Base-by-base conservation (phyloP, 2,797 vertebrate species). In the Epinephelus malabaricus region DNA sequence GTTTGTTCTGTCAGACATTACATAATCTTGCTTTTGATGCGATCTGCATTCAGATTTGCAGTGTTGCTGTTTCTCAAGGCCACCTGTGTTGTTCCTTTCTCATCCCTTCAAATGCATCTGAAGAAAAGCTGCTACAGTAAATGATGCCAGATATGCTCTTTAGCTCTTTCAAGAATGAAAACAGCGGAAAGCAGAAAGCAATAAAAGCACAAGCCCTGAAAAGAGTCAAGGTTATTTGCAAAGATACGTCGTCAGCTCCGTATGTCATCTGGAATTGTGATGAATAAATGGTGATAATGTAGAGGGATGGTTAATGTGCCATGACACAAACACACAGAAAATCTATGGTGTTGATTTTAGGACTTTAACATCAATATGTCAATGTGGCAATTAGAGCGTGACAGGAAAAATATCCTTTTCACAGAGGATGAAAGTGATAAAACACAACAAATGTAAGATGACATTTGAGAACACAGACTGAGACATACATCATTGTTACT, bases 301-400 rank as follows among this genome's bases (percentile, higher is more conserved):
- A 71, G 72, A 68, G 8, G 51, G 46, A 69, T 2, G 1, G 72
- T 85, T 89, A 89, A 76, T 76, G 83, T 63, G 72, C 59, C 55
- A 30, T 66, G 81, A 83, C 81, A 79, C 69, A 81, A 65, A 78
- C 58, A 65, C 78, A 83, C 40, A 79, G 63, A 72, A 84, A 89
- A 89, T 86, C 83, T 55, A 88, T 85, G 47, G 10, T 69, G 86
- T 70, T 81, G 76, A 87, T 80, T 83, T 84, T 64, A 78, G 60
- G 18, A 54, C 78, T 70, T 72, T 66, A 85, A 64, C 27, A 51
- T 88, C 62, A 6, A 89, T 87, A 82, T 9, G 47, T 83, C 81
- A 78, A 79, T 79, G 66, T 67, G 85, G 53, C 73, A 89, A 91
- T 56, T 86, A 73, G 84, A 88, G 87, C 73, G 4, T 78, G 78